Evolutionary conservation across 2,797 vertebrate genomes (phyloP), one percentile per base, ranked within the genome.

Genomic region (Pseudomugil tenellus): DNA sequence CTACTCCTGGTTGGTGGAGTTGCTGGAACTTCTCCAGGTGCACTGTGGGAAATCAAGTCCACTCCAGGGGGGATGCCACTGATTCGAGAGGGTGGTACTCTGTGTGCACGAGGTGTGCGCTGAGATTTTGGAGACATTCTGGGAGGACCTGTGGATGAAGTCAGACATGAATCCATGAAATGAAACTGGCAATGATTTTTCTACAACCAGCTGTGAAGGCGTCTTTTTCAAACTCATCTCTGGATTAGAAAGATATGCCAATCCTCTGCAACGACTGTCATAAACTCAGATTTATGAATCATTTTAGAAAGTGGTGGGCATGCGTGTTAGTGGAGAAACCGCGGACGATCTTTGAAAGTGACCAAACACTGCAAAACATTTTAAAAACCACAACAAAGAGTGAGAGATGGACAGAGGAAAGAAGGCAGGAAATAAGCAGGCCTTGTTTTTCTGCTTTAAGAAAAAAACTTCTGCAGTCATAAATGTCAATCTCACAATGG

Each of bases 71-170:
- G 94, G 65, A 95, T 94, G 68, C 95, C 94, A 67, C 94, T 91
- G 69, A 95, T 96, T 84, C 98, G 94, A 80, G 96, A 96, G 80
- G 96, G 94, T 60, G 96, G 94, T 87, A 95, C 95, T 94, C 98
- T 94, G 92, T 98, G 98, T 85, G 96, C 88, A 79, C 98, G 96
- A 86, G 98, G 97, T 58, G 96, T 97, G 70, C 98, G 92, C 91
- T 99, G 98, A 76, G 98, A 96, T 91, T 99, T 99, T 63, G 98
- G 98, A 87, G 98, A 99, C 98, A 99, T 98, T 94, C 97, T 95
- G 63, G 97, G 97, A 84, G 98, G 98, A 85, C 97, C 98, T 98
- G 89, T 3, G 41, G 57, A 76, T 46, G 19, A 56, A 51, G 41
- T 70, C n/a, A 19, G 49, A 68, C 19, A 34, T 10, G 56, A 28